phyloP scores from a whole-genome alignment of 2,113 vertebrate genomes.

The Tamias sibiricus region DNA sequence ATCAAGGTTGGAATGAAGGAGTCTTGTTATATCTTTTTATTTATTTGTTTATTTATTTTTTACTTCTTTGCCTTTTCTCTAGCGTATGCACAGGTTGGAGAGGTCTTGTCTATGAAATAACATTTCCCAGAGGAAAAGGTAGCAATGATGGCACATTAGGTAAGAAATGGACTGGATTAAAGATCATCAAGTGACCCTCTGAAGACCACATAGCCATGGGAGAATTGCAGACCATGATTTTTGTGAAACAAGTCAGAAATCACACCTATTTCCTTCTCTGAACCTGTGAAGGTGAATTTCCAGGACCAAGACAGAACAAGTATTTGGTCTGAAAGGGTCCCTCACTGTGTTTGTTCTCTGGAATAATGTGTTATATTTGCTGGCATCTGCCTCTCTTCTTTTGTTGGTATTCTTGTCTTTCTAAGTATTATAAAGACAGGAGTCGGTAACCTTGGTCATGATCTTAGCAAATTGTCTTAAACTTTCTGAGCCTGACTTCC shows the following conservation, averaged over 20 bases:
- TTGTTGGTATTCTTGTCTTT: background rate
- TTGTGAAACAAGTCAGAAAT: background rate
- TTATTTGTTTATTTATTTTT: too few relatives aligned
- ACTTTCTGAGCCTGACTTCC: background rate
- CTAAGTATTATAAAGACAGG: background rate
- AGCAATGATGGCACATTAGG: background rate
- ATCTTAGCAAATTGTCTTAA: background rate
- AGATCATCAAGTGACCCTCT: background rate
- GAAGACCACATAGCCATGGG: background rate
- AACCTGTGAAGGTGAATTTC: background rate
- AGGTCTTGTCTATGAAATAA: background rate
- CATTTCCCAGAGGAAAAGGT: background rate
- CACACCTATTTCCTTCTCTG: background rate
- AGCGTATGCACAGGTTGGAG: background rate
- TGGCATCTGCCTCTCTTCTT: background rate
- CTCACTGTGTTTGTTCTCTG: background rate
- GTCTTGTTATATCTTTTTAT: too few relatives aligned
- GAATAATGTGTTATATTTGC: background rate
- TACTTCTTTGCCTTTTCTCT: background rate
- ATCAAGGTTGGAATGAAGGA: background rate
- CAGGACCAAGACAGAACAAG: background rate
- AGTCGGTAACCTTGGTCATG: background rate
- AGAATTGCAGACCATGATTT: background rate
- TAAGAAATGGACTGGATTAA: background rate
- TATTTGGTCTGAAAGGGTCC: background rate